Evolutionary conservation across 2,888 invertebrate species (phyloP), one percentile per base, ranked within the genome.

Genomic region (Anoplius nigerrimus): DNA sequence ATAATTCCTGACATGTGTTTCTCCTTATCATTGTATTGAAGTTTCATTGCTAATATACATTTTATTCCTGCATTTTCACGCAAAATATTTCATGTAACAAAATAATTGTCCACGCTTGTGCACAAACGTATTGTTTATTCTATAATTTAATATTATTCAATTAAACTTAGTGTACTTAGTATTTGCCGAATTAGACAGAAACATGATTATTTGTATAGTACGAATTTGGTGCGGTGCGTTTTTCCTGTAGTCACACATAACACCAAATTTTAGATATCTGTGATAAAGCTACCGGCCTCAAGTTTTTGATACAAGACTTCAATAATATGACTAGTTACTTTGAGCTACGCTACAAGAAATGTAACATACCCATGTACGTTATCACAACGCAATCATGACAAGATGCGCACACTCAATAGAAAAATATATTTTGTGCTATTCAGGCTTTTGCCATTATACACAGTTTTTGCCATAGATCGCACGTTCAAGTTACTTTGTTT

Each of bases 201-300:
- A 24, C 24, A 24, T 24, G 6, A 24, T 24, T 24, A 24, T 24
- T 24, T 6, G 6, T 24, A 24, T 6, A 24, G 24, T 6, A 2
- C 2, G 6, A 4, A 4, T 24, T 24, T 24, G 2, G 24, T 24
- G 24, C 2, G 24, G 6, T 56, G 46, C 6, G 43, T 68, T 59
- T 79, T 24, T 76, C 77, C 76, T 71, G 82, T 78, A 76, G 78
- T 74, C 69, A 77, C 72, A 74, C 72, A 69, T 66, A 70, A 75
- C 62, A 64, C 70, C 74, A 76, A 83, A 76, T 84, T 83, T 84
- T 80, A 83, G 77, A 82, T 86, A 86, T 86, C 87, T 87, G 87
- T 88, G 87, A 88, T 87, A 87, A 84, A 84, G 82, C 74, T 77
- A 82, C 2, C 84, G 80, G 86, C 83, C 83, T 85, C 84, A 83